These are phyloP conservation scores for Sigmodon hispidus DNA, from an alignment of 2,113 vertebrate genomes.

Conservation along the genomic window DNA sequence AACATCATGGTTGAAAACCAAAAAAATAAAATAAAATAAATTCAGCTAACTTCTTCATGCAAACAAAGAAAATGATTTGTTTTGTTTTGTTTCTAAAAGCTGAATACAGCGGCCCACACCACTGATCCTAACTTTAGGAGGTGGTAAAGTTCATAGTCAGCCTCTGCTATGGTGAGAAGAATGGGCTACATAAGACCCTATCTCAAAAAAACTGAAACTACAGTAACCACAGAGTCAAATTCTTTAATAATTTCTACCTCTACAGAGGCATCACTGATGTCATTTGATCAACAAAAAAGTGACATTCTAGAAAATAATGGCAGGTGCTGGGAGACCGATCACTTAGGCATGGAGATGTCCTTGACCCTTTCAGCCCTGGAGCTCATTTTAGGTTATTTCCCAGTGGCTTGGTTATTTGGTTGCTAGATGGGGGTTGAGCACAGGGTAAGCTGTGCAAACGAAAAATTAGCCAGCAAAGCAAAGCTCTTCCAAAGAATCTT, in stretches of 20 bases:
- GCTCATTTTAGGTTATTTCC: background rate
- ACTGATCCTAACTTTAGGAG: background rate
- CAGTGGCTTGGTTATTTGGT: background rate
- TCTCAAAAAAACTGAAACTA: background rate
- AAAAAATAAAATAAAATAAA: too few species aligned
- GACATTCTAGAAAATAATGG: background rate
- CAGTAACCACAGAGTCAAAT: background rate
- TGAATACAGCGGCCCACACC: too few species aligned
- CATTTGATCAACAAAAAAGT: background rate
- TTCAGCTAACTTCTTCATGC: background rate
- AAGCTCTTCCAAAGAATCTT: background rate
- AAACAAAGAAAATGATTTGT: background rate
- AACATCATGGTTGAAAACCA: background rate
- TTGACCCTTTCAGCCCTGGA: background rate
- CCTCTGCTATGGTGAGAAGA: background rate
- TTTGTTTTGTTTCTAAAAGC: background rate
- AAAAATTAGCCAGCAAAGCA: background rate
- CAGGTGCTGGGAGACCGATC: background rate
- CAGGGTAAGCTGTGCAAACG: background rate
- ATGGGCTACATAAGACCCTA: background rate
- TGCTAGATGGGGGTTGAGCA: background rate
- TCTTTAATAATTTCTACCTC: slow-evolving; percentile 17
- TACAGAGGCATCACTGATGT: background rate
- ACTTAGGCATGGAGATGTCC: background rate
- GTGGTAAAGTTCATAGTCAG: background rate